Conservation (phyloP, 2,797 vertebrate genomes). For the Pseudochirops cupreus region DNA sequence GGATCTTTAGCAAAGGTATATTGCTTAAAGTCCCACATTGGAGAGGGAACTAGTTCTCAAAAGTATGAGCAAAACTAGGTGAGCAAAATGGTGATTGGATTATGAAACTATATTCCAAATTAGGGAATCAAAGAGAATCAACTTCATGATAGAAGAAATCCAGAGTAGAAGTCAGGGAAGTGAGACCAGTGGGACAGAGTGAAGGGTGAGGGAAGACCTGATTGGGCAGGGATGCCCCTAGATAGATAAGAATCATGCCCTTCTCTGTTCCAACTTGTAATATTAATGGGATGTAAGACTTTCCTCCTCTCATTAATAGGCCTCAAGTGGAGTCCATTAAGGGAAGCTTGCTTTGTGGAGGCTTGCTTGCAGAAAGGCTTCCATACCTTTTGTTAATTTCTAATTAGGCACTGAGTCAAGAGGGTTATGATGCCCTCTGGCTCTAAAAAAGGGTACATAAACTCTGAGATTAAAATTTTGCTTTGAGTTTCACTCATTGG, state of each 20-base stretch:
- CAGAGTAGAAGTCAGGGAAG: neutral
- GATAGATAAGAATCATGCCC: neutral
- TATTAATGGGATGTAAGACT: too few species aligned
- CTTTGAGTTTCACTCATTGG: too few species aligned
- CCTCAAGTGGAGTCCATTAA: too few species aligned
- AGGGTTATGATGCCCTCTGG: too few species aligned
- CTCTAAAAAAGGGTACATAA: too few species aligned
- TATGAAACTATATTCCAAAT: neutral
- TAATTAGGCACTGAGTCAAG: too few species aligned
- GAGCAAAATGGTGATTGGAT: neutral
- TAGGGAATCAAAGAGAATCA: neutral
- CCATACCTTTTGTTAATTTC: too few species aligned
- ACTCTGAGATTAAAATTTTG: too few species aligned
- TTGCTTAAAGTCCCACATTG: neutral
- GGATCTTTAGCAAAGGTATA: neutral
- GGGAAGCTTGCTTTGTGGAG: too few species aligned
- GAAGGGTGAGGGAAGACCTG: neutral
- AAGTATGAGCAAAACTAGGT: neutral
- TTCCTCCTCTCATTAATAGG: too few species aligned
- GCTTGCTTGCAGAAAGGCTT: too few species aligned
- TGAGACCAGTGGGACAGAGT: neutral
- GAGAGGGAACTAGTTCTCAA: neutral
- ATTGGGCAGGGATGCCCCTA: neutral
- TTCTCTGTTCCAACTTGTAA: neutral
- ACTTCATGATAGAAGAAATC: neutral